A percentile compares a stretch with the other conserved stretches of the same genome.
phyloP scores from a whole-genome alignment of 1,140 invertebrate species.

The Drosophila jambulina region DNA sequence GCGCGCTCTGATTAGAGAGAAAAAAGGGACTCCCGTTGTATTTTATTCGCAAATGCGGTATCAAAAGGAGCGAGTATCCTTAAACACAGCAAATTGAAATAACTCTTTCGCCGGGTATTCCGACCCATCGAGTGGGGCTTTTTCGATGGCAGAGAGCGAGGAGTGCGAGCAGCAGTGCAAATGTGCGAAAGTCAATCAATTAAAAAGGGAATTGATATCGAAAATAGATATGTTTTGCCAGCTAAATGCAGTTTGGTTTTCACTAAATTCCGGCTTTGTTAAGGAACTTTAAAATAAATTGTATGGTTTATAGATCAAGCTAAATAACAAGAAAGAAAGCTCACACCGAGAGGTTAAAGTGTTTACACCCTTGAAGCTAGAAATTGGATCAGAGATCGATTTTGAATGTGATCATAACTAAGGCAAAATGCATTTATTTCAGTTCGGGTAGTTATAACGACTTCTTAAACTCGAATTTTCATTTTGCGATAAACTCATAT shows the following conservation, averaged over 20 bases:
- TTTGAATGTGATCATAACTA: background rate
- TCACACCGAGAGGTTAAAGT: too few relatives aligned
- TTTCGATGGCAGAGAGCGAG: background rate
- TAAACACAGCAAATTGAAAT: conserved; percentile 51
- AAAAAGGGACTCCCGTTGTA: conserved; percentile 33
- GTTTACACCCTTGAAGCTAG: too few relatives aligned
- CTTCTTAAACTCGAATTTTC: too few relatives aligned
- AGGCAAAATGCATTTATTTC: background rate
- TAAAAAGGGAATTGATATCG: conserved; percentile 7
- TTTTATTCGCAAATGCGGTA: conserved; percentile 39
- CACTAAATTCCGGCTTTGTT: background rate
- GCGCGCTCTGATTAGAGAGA: conserved; percentile 76
- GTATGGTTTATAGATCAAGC: too few relatives aligned
- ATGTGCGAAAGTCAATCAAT: conserved; percentile 25
- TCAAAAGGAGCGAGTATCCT: conserved; percentile 50
- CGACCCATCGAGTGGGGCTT: background rate
- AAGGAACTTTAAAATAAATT: background rate
- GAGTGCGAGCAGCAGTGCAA: background rate
- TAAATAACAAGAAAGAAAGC: background rate
- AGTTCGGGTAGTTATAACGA: too few relatives aligned
- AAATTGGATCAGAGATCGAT: too few relatives aligned
- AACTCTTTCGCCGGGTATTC: conserved; percentile 32
- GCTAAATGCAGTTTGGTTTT: background rate
- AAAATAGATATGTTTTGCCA: background rate
- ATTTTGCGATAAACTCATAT: too few relatives aligned